Conservation (phyloP, 2,888 invertebrate genomes). For the Hyles lineata region DNA sequence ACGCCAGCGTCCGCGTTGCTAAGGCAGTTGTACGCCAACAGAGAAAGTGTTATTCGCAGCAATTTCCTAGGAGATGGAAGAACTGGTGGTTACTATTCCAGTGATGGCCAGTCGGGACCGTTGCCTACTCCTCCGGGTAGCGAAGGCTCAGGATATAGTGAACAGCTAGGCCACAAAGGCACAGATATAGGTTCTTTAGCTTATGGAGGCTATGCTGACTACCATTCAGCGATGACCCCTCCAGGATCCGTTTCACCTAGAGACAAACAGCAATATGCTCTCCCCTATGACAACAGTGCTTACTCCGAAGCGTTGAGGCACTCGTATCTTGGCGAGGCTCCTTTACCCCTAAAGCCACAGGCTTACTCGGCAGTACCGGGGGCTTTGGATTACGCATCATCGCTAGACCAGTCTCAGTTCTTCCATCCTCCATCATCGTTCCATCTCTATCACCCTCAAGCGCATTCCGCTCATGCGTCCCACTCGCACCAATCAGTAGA, state of each 20-base stretch:
- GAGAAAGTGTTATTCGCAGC: conserved; percentile 97
- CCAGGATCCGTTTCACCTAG: conserved; percentile 98
- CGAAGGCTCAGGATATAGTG: conserved; percentile 90
- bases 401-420: conserved; percentile 93
- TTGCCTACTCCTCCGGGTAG: conserved; percentile 96
- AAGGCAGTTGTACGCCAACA: conserved; percentile 95
- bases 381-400: conserved; percentile 87
- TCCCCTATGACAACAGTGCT: conserved; percentile 83
- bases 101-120: conserved; percentile 88
- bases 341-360: conserved; percentile 94
- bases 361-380: conserved; percentile 92
- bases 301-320: conserved; percentile 87
- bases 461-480: conserved; percentile 74
- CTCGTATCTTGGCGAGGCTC: conserved; percentile 80
- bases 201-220: conserved; percentile 88
- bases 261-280: conserved; percentile 89
- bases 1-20: conserved; percentile 95
- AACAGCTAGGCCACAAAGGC: conserved; percentile 83
- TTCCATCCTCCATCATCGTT: conserved; percentile 92
- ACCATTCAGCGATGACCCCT: conserved; percentile 97
- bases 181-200: conserved; percentile 86
- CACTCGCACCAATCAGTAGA: conserved; percentile 76
- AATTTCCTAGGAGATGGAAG: conserved; percentile 86
- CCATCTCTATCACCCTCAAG: conserved; percentile 93
- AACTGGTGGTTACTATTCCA: conserved; percentile 79